A percentile compares a stretch with the other conserved stretches of the same genome.
These are phyloP conservation scores for Leptatherina wallacei DNA, from an alignment of 2,797 vertebrate genomes.

Conservation along the genomic window DNA sequence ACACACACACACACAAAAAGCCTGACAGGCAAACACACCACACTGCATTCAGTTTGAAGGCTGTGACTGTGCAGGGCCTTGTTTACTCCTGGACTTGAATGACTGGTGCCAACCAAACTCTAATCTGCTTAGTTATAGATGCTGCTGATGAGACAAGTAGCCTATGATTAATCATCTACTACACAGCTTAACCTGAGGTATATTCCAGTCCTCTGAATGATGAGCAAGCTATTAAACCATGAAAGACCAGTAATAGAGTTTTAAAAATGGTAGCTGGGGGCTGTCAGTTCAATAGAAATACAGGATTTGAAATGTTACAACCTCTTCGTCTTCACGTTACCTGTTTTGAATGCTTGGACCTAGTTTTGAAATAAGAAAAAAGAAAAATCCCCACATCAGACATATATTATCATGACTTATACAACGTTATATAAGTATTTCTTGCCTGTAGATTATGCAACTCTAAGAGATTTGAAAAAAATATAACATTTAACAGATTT, in stretches of 20 bases:
- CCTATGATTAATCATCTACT: constrained; percentile 51
- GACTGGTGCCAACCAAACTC: constrained; percentile 27
- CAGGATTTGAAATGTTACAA: background rate
- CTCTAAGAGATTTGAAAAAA: background rate
- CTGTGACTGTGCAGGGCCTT: constrained; percentile 16
- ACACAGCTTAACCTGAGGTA: constrained; percentile 30
- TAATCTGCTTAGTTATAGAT: constrained; percentile 63
- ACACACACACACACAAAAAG: constrained; percentile 17
- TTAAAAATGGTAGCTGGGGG: background rate
- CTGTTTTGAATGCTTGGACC: background rate
- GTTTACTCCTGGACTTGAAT: constrained; percentile 33
- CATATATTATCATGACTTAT: background rate
- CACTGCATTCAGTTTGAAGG: background rate
- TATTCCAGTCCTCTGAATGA: constrained; percentile 16
- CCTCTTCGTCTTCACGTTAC: background rate
- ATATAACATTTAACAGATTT: background rate
- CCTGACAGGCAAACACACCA: constrained; percentile 18
- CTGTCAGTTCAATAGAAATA: constrained; percentile 10
- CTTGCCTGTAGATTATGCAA: background rate
- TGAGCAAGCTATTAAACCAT: constrained; percentile 7
- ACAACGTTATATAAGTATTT: background rate
- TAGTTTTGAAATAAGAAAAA: background rate
- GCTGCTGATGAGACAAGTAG: constrained; percentile 54
- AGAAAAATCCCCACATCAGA: background rate
- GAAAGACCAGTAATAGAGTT: background rate